These are phyloP conservation scores for Channallabes apus DNA, from an alignment of 2,797 vertebrate genomes.

Conservation along the genomic window DNA sequence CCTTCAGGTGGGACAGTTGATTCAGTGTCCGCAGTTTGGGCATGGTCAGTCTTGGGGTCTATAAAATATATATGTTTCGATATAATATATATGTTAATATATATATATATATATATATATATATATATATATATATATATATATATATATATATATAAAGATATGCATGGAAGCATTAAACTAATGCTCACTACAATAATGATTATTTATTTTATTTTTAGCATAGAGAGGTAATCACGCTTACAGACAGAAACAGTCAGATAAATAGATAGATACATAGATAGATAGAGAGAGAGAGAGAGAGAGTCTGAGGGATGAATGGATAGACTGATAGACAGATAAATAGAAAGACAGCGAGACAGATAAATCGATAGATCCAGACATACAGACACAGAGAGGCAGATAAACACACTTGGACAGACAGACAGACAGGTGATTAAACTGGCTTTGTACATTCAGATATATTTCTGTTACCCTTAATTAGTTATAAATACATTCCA, in stretches of 20 bases:
- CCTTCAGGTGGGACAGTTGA: not conserved
- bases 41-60: not conserved
- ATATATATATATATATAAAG: too few species aligned
- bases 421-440: not conserved
- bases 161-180: not conserved
- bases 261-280: not conserved
- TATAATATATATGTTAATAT: too few species aligned
- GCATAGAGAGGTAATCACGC: too few species aligned
- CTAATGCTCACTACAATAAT: too few species aligned
- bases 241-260: too few species aligned
- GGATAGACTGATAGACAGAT: too few species aligned
- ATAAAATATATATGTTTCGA: not conserved
- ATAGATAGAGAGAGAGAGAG: too few species aligned
- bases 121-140: too few species aligned
- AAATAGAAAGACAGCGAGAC: too few species aligned
- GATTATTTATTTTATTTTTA: too few species aligned
- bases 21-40: constrained; percentile 8
- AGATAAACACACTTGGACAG: not conserved
- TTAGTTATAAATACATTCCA: not conserved
- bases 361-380: not conserved
- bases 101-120: too few species aligned
- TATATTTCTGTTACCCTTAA: not conserved
- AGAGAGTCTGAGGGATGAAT: too few species aligned
- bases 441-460: not conserved
- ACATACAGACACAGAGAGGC: not conserved